These are phyloP conservation scores for Melipona beecheii DNA, from an alignment of 2,888 invertebrate species.

Conservation along the genomic window DNA sequence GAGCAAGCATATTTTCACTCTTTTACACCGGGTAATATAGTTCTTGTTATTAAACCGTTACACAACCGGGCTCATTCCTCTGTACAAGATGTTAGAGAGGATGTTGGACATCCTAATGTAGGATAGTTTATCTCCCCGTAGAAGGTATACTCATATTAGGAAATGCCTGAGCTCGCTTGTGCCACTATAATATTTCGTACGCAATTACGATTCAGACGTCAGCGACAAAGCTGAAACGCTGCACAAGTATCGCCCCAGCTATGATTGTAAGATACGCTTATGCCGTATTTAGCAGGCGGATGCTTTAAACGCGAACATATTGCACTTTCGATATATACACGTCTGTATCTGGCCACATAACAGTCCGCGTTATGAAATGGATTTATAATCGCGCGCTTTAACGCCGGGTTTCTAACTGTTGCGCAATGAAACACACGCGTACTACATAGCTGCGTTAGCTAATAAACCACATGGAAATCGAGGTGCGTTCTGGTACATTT, in stretches of 20 bases:
- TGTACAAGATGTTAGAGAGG: constrained; percentile 44
- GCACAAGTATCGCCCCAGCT: constrained; percentile 44
- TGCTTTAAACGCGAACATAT: constrained; percentile 59
- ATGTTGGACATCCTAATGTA: constrained; percentile 64
- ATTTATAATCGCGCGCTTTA: constrained; percentile 62
- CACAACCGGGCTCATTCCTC: constrained; percentile 57
- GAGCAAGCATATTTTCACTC: constrained; percentile 6
- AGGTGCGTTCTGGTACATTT: constrained; percentile 7
- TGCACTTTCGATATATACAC: constrained; percentile 49
- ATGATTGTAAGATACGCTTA: constrained; percentile 66
- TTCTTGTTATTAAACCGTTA: constrained; percentile 64
- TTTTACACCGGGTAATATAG: constrained; percentile 55
- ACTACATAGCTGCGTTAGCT: constrained; percentile 1
- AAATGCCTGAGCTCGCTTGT: constrained; percentile 26
- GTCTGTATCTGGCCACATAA: constrained; percentile 51
- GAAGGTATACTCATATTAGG: constrained; percentile 45
- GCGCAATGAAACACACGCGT: constrained; percentile 15
- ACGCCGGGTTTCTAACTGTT: constrained; percentile 37
- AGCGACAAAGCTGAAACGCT: constrained; percentile 61
- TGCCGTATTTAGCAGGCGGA: constrained; percentile 64
- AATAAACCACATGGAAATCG: constrained; percentile 31
- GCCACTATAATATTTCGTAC: constrained; percentile 61
- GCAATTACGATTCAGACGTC: constrained; percentile 72
- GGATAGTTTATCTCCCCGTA: constrained; percentile 56
- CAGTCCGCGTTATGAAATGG: constrained; percentile 60